These are phyloP conservation scores for Siphlonurus alternatus DNA, from an alignment of 2,888 invertebrate genomes.

Conservation along the genomic window DNA sequence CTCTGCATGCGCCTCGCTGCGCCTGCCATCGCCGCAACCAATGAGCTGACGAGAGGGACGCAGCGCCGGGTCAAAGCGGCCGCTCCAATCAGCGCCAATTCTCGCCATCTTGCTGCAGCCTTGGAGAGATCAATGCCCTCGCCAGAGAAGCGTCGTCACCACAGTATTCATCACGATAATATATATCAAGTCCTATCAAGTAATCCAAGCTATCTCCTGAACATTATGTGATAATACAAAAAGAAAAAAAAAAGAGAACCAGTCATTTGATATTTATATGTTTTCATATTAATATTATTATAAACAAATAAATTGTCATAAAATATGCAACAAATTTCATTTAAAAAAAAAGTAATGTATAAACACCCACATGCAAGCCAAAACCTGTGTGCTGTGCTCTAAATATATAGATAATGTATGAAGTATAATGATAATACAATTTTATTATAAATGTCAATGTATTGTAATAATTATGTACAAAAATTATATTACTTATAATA, in stretches of 20 bases:
- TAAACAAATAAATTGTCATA: too few species aligned
- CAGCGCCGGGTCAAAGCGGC: neutral
- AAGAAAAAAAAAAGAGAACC: neutral
- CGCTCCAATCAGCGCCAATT: constrained; percentile 2
- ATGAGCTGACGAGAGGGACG: neutral
- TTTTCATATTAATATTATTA: neutral
- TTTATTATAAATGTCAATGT: neutral
- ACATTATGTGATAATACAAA: neutral
- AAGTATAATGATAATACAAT: neutral
- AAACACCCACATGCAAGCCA: neutral
- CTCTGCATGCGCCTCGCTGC: neutral
- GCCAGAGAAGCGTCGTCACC: neutral
- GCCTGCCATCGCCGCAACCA: neutral
- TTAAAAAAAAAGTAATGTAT: neutral
- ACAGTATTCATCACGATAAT: neutral
- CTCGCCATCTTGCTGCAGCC: neutral
- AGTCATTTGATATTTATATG: neutral
- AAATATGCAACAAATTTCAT: too few species aligned
- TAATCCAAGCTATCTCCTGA: neutral
- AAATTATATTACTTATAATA: neutral
- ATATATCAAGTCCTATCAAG: neutral
- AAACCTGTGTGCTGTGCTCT: neutral
- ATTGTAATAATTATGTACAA: neutral
- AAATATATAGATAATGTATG: neutral
- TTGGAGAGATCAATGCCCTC: constrained; percentile 1